Evolutionary conservation across 2,888 invertebrate species (phyloP).

Genomic region (Leucozona laternaria): DNA sequence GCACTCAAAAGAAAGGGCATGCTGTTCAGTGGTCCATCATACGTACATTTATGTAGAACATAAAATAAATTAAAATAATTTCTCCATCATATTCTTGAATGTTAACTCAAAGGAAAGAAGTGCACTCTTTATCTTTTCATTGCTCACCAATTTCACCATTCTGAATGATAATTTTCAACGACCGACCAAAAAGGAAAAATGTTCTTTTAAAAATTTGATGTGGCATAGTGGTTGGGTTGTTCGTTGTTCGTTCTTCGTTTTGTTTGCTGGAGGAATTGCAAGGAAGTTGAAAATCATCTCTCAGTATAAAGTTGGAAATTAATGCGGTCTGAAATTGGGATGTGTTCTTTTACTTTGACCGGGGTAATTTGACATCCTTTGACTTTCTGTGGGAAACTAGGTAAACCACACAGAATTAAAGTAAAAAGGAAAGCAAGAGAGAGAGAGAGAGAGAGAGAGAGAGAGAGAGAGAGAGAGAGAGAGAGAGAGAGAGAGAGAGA

Average conservation of each 20-base stretch:
- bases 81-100: slow-evolving; percentile 28
- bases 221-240: slow-evolving; percentile 40
- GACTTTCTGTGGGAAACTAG: slow-evolving; percentile 51
- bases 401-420: slow-evolving; percentile 41
- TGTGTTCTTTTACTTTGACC: slow-evolving; percentile 55
- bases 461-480: slow-evolving; percentile 1
- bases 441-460: slow-evolving; percentile 2
- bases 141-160: slow-evolving; percentile 27
- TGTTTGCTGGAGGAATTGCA: not conserved
- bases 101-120: slow-evolving; percentile 37
- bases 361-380: slow-evolving; percentile 57
- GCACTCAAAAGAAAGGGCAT: slow-evolving; percentile 36
- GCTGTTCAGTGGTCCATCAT: slow-evolving; percentile 20
- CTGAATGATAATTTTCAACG: slow-evolving; percentile 57
- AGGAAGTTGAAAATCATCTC: slow-evolving; percentile 40
- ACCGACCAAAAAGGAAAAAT: slow-evolving; percentile 34
- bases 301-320: slow-evolving; percentile 45
- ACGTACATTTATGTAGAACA: slow-evolving; percentile 45
- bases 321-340: slow-evolving; percentile 55
- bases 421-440: not conserved
- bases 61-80: slow-evolving; percentile 65
- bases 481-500: slow-evolving; percentile 2
- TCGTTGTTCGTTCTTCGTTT: not conserved
- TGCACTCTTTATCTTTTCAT: slow-evolving; percentile 18
- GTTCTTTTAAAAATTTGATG: slow-evolving; percentile 48